phyloP scores from a whole-genome alignment of 2,888 invertebrate genomes.

The Eristalis intricaria region DNA sequence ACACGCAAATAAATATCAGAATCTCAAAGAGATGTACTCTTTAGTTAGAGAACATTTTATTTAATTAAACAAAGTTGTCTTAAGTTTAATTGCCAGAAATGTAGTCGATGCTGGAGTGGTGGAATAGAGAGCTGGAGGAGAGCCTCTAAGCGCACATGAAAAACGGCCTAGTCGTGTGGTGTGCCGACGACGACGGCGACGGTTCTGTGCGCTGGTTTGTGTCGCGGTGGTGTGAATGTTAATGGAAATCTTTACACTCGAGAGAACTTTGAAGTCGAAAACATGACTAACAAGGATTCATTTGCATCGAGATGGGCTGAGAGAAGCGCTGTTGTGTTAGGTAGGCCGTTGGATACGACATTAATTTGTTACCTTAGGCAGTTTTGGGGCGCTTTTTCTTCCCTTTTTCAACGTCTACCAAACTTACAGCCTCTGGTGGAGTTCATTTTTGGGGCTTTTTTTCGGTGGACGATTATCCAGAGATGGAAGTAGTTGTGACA shows the following conservation, averaged over 20 bases:
- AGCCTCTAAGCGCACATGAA: neutral
- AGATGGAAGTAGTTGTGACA: neutral
- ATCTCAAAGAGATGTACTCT: conserved; percentile 27
- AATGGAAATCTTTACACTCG: conserved; percentile 62
- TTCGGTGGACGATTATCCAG: too few species aligned
- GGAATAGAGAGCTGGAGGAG: too few species aligned
- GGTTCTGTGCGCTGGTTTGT: neutral
- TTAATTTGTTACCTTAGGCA: conserved; percentile 58
- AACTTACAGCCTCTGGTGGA: neutral
- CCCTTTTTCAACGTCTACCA: neutral
- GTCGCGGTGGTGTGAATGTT: conserved; percentile 54
- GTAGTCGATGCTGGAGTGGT: conserved; percentile 30
- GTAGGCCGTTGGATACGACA: conserved; percentile 8
- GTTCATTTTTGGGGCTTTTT: neutral
- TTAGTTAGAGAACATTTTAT: conserved; percentile 69
- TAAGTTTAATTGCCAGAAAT: conserved; percentile 73
- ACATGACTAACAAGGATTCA: conserved; percentile 31
- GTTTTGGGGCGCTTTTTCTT: conserved; percentile 11
- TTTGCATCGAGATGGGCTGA: neutral
- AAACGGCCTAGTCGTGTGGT: neutral
- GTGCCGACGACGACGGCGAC: neutral
- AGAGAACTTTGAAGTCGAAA: conserved; percentile 44
- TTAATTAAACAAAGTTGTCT: conserved; percentile 71
- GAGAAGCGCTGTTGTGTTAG: neutral
- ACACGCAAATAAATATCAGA: neutral